Percentiles rank a stretch among this genome's conserved stretches.
phyloP scores from a whole-genome alignment of 2,113 vertebrate species.

The Eolophus roseicapilla region DNA sequence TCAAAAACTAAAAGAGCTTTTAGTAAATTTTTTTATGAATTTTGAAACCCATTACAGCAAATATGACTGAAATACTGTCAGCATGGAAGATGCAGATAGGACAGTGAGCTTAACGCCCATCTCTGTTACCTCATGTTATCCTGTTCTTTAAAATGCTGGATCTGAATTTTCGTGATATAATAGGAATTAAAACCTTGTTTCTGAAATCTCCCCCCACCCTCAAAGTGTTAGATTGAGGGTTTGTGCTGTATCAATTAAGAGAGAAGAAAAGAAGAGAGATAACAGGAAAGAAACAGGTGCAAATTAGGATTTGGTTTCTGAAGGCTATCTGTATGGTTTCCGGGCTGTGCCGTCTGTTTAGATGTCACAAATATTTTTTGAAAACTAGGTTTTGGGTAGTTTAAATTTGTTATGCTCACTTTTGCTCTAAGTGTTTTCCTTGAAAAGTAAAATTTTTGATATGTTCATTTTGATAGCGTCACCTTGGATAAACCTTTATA shows the following conservation, averaged over 20 bases:
- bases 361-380: not conserved
- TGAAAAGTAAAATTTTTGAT: not conserved
- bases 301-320: not conserved
- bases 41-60: not conserved
- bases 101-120: not conserved
- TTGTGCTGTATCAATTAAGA: not conserved
- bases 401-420: not conserved
- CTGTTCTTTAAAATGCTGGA: not conserved
- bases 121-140: not conserved
- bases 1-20: not conserved
- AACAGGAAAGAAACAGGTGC: not conserved
- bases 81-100: not conserved
- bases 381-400: not conserved
- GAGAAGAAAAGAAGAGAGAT: not conserved
- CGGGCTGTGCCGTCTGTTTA: not conserved
- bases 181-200: not conserved
- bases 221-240: not conserved
- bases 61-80: not conserved
- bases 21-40: accelerated
- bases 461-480: not conserved
- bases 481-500: not conserved
- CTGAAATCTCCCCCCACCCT: not conserved
- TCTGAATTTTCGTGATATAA: not conserved
- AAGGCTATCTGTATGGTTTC: not conserved
- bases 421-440: not conserved